Percentiles rank a stretch among this genome's conserved stretches.
Evolutionary conservation across 2,113 vertebrate species (phyloP).

Genomic region (Albula glossodonta): DNA sequence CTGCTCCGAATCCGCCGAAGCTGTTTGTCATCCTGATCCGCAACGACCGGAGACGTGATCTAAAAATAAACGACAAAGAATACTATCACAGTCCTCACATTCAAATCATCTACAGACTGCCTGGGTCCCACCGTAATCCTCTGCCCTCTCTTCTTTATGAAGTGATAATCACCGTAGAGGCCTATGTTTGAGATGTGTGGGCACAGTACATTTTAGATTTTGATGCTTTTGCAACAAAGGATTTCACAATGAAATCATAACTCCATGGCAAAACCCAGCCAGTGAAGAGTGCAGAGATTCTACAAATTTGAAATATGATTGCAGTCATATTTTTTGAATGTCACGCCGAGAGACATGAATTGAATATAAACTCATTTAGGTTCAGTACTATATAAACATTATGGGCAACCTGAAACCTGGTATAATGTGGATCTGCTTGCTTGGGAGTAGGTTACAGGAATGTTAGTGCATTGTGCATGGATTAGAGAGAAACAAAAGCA

Average conservation of each 20-base stretch:
- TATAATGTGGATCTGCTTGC: too few relatives aligned
- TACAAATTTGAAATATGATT: background rate
- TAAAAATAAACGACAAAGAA: background rate
- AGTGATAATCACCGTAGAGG: background rate
- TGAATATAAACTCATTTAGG: background rate
- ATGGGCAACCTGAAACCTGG: too few relatives aligned
- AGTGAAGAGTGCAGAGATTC: background rate
- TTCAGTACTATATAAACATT: too few relatives aligned
- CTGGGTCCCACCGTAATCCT: background rate
- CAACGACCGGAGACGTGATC: too few relatives aligned
- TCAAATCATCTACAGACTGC: background rate
- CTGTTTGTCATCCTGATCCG: conserved; percentile 9
- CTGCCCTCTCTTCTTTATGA: background rate
- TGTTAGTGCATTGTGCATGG: too few relatives aligned
- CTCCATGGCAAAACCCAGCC: background rate
- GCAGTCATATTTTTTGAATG: background rate
- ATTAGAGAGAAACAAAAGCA: too few relatives aligned
- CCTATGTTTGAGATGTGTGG: background rate
- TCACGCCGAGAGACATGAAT: background rate
- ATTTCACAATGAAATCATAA: background rate
- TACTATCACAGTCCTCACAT: background rate
- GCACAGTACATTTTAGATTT: background rate
- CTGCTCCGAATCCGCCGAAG: background rate
- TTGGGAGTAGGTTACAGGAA: too few relatives aligned
- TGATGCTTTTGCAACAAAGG: background rate